These are phyloP conservation scores for Raillietiella orientalis DNA, from an alignment of 2,888 invertebrate genomes.

Conservation along the genomic window DNA sequence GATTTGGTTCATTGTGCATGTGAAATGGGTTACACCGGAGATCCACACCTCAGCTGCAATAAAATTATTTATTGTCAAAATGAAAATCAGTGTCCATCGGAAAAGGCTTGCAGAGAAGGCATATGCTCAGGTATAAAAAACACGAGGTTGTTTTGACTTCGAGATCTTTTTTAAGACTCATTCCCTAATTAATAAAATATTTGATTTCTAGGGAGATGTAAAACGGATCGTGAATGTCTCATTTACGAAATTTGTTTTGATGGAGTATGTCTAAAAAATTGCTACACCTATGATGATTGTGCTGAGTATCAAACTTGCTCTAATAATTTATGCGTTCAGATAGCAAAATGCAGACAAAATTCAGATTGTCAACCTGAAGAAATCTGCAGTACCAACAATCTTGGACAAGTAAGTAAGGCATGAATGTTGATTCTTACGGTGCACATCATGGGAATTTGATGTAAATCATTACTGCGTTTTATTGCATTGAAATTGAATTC, in stretches of 20 bases:
- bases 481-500: too few relatives aligned
- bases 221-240: constrained; percentile 48
- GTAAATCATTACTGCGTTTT: too few relatives aligned
- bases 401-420: constrained; percentile 26
- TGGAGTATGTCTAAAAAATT: constrained; percentile 17
- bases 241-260: constrained; percentile 54
- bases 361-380: constrained; percentile 37
- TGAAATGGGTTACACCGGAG: constrained; percentile 33
- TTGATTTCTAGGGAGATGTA: constrained; percentile 26
- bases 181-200: constrained; percentile 2
- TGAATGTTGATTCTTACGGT: too few relatives aligned
- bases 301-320: constrained; percentile 38
- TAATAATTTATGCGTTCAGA: constrained; percentile 52
- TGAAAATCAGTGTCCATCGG: constrained; percentile 47
- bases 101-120: constrained; percentile 48
- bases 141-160: not conserved
- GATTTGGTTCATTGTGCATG: constrained; percentile 61
- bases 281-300: constrained; percentile 41
- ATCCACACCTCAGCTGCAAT: constrained; percentile 36
- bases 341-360: constrained; percentile 34
- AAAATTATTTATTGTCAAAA: constrained; percentile 45
- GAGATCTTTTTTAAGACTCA: constrained; percentile 9
- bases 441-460: too few relatives aligned
- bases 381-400: constrained; percentile 28
- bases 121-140: constrained; percentile 26